These are phyloP conservation scores for Steinernema feltiae DNA, from an alignment of 1,140 invertebrate genomes.

Conservation along the genomic window DNA sequence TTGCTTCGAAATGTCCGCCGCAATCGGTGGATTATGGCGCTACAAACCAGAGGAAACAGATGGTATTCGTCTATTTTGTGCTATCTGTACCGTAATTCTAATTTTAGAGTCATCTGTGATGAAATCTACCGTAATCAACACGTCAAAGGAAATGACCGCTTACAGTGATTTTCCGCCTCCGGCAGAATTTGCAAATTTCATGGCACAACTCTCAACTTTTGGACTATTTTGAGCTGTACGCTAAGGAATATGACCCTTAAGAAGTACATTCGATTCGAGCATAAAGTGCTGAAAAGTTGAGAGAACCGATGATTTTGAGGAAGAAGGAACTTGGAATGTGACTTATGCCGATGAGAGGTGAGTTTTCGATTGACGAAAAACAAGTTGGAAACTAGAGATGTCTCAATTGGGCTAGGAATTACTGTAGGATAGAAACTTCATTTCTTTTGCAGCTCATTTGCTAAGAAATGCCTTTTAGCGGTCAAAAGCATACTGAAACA, in stretches of 20 bases:
- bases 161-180: constrained; percentile 61
- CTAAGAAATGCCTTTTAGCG: constrained; percentile 15
- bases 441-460: background rate
- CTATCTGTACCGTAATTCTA: too few relatives aligned
- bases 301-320: constrained; percentile 28
- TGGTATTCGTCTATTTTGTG: constrained; percentile 11
- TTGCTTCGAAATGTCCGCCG: constrained; percentile 33
- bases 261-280: constrained; percentile 42
- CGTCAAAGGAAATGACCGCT: constrained; percentile 60
- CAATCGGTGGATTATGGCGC: constrained; percentile 36
- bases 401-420: too few relatives aligned
- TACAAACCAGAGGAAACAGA: constrained; percentile 33
- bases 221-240: constrained; percentile 59
- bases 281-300: constrained; percentile 14
- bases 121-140: constrained; percentile 59
- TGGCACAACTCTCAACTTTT: constrained; percentile 58
- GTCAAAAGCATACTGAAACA: constrained; percentile 31
- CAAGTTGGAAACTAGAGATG: too few relatives aligned
- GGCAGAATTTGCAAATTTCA: constrained; percentile 57
- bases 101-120: constrained; percentile 53
- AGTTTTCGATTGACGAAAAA: too few relatives aligned
- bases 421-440: constrained; percentile 3
- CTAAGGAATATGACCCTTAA: constrained; percentile 55
- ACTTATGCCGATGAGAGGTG: too few relatives aligned
- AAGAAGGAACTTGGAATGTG: constrained; percentile 50